Evolutionary conservation across 2,797 vertebrate species (phyloP), one percentile per base, ranked within the genome.

Genomic region (Fundulus diaphanus): DNA sequence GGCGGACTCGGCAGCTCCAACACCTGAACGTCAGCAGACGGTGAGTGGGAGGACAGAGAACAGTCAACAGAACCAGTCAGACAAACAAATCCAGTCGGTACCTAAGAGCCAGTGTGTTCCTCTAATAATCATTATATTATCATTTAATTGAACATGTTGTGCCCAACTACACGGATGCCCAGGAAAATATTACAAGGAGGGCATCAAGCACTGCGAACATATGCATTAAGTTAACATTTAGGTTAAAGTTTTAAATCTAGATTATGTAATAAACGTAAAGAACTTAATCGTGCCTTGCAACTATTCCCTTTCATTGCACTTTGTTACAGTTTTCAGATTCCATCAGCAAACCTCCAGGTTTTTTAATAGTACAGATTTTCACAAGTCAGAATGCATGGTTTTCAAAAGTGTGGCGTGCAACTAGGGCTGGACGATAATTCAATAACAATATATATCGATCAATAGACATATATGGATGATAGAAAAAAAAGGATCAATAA

Each of bases 1-100:
- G 98, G 98, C 2, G 98, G 98, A 73, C 95, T 99, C 90, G 96
- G 97, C 61, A 99, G 93, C 85, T 99, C 98, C 92, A 98, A 92
- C 1, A 99, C 97, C 98, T 99, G 87, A 4, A 73, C 20, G 15
- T 7, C 1, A 2, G 1, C 48, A 1, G 18, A 54, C n/a, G 48
- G 20, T 18, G 35, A 72, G 48, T 18, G 33, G n/a, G 33, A 74
- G 65, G 35, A 70, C 22, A 3, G 63, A 24, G 12, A 8, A 6
- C 59, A 63, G 20, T 22, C 3, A 63, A 40, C 61, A 63, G 24
- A 42, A 66, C 63, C 37, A 8, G 12, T 13, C 24, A 16, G 37
- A n/a, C 24, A n/a, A 18, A 7, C 37, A 27, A 1, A 27, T 11
- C n/a, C n/a, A 54, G n/a, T 13, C 3, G 54, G 27, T 56, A 29